A percentile compares a stretch with the other conserved stretches of the same genome.
Evolutionary conservation across 2,888 invertebrate species (phyloP).

Genomic region (Lithosia quadra): DNA sequence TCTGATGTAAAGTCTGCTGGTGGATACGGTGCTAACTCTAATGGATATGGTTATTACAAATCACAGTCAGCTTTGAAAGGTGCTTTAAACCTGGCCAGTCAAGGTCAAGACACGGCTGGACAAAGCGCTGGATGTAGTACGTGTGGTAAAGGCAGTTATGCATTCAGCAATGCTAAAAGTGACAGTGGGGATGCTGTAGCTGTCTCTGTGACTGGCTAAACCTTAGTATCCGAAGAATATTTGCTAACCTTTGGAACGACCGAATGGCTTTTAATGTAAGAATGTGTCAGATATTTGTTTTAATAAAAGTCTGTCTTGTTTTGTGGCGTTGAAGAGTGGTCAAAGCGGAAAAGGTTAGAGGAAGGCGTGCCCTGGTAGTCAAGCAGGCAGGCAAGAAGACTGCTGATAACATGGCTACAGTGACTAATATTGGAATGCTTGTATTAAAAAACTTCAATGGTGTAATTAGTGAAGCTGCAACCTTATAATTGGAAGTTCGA

Average conservation of each 20-base stretch:
- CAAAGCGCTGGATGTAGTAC: slow-evolving; percentile 64
- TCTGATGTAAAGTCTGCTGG: slow-evolving; percentile 11
- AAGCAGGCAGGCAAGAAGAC: too few relatives aligned
- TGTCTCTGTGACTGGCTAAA: slow-evolving; percentile 76
- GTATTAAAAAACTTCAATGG: neutral
- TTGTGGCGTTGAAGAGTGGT: too few relatives aligned
- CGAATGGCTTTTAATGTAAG: neutral
- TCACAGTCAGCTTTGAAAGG: slow-evolving; percentile 62
- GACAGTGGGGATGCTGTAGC: slow-evolving; percentile 74
- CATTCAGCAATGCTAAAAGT: slow-evolving; percentile 80
- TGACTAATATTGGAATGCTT: neutral
- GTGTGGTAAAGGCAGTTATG: slow-evolving; percentile 72
- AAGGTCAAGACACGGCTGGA: slow-evolving; percentile 65
- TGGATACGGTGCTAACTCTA: slow-evolving; percentile 21
- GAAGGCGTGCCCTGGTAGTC: too few relatives aligned
- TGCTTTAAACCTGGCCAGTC: slow-evolving; percentile 70
- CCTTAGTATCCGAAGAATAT: slow-evolving; percentile 5
- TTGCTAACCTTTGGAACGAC: neutral
- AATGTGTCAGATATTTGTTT: too few relatives aligned
- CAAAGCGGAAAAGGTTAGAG: too few relatives aligned
- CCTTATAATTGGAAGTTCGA: neutral
- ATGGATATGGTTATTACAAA: slow-evolving; percentile 35
- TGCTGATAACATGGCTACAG: too few relatives aligned
- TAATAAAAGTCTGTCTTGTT: too few relatives aligned
- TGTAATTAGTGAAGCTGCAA: neutral